phyloP scores from a whole-genome alignment of 2,797 vertebrate genomes.

The Tamandua tetradactyla region DNA sequence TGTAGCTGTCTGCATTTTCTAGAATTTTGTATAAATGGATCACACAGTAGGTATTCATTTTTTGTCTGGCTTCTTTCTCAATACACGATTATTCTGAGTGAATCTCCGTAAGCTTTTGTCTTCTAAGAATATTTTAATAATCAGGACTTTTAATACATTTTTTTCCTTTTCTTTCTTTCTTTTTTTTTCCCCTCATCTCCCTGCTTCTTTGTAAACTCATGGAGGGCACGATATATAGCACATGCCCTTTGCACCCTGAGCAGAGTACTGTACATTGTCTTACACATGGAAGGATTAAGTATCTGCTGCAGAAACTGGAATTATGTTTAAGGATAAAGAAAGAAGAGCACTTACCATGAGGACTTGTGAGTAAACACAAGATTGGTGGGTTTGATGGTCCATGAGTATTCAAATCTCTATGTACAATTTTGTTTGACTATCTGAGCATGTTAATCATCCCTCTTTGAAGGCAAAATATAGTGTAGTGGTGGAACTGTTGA shows the following conservation, averaged over 20 bases:
- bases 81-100: too few relatives aligned
- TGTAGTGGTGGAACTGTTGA: background rate
- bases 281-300: background rate
- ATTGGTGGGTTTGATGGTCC: background rate
- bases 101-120: background rate
- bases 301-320: background rate
- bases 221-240: background rate
- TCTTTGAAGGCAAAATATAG: background rate
- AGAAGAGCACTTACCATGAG: background rate
- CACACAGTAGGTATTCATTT: too few relatives aligned
- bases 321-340: background rate
- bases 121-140: background rate
- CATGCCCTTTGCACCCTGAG: too few relatives aligned
- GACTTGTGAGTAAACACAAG: background rate
- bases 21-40: too few relatives aligned
- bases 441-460: background rate
- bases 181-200: background rate
- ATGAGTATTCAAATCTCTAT: background rate
- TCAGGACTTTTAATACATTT: background rate
- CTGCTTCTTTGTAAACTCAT: background rate
- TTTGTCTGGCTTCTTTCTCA: too few relatives aligned
- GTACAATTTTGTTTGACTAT: background rate
- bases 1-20: too few relatives aligned
- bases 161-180: background rate
- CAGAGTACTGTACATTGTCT: background rate